These are phyloP conservation scores for Acanthisitta chloris DNA, from an alignment of 2,113 vertebrate species.

Conservation along the genomic window DNA sequence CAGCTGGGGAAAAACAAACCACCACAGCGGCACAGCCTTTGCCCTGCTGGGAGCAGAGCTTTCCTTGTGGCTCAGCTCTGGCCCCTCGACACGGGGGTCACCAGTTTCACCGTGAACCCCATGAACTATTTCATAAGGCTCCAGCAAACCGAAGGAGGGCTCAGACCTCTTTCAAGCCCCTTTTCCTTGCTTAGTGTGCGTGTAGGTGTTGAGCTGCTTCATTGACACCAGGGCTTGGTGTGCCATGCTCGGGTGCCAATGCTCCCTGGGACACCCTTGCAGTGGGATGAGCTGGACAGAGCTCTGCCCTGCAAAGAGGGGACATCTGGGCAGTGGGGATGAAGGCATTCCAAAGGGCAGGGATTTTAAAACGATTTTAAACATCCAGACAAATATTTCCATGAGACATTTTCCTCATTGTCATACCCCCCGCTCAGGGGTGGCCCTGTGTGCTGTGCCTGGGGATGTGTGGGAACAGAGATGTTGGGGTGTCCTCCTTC, in stretches of 20 bases:
- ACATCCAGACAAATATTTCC: background rate
- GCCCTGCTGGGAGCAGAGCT: background rate
- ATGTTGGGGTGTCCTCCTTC: background rate
- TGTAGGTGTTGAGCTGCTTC: background rate
- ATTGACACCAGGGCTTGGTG: background rate
- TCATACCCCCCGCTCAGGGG: background rate
- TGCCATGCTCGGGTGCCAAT: background rate
- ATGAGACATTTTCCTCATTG: fast-evolving
- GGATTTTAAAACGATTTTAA: background rate
- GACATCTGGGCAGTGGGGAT: background rate
- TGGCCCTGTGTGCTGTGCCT: background rate
- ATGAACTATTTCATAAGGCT: background rate
- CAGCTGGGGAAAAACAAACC: background rate
- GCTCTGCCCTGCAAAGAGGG: background rate
- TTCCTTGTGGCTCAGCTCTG: fast-evolving
- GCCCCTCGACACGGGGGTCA: fast-evolving
- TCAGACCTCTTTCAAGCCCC: background rate
- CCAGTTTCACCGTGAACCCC: background rate
- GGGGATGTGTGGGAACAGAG: background rate
- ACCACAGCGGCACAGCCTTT: background rate
- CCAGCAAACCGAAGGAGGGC: no score
- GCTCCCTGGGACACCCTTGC: no score
- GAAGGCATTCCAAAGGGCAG: background rate
- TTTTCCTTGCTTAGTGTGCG: background rate
- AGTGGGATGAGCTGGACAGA: background rate